Evolutionary conservation across 2,113 vertebrate species (phyloP).

Genomic region (Heliornis fulica): DNA sequence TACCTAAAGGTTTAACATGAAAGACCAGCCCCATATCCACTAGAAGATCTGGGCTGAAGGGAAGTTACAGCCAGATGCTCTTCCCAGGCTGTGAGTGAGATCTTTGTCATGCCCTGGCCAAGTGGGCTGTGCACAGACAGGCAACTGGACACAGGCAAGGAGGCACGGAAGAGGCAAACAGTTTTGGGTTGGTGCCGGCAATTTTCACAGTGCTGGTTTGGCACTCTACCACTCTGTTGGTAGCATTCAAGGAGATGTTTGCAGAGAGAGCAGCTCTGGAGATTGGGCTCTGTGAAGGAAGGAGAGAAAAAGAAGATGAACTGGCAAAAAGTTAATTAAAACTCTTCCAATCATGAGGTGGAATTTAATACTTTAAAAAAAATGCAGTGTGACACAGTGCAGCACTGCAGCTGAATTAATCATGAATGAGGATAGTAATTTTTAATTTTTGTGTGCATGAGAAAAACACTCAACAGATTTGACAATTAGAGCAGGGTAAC

Average conservation of each 20-base stretch:
- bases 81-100: background rate
- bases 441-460: slow-evolving; percentile 76
- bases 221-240: background rate
- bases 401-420: slow-evolving; percentile 75
- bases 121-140: background rate
- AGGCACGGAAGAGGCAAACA: background rate
- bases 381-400: slow-evolving; percentile 69
- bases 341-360: slow-evolving; percentile 70
- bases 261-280: slow-evolving; percentile 29
- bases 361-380: slow-evolving; percentile 74
- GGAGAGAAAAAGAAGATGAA: slow-evolving; percentile 48
- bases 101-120: background rate
- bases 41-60: background rate
- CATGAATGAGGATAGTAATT: slow-evolving; percentile 71
- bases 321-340: slow-evolving; percentile 77
- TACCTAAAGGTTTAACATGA: background rate
- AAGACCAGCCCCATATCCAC: background rate
- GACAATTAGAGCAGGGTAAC: slow-evolving; percentile 74
- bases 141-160: background rate
- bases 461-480: slow-evolving; percentile 73
- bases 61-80: background rate
- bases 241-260: background rate
- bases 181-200: background rate
- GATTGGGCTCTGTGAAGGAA: slow-evolving; percentile 7
- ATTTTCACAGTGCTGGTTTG: background rate